Conservation (phyloP, 2,888 invertebrate genomes). For the Scaptomyza cyrtandrae region DNA sequence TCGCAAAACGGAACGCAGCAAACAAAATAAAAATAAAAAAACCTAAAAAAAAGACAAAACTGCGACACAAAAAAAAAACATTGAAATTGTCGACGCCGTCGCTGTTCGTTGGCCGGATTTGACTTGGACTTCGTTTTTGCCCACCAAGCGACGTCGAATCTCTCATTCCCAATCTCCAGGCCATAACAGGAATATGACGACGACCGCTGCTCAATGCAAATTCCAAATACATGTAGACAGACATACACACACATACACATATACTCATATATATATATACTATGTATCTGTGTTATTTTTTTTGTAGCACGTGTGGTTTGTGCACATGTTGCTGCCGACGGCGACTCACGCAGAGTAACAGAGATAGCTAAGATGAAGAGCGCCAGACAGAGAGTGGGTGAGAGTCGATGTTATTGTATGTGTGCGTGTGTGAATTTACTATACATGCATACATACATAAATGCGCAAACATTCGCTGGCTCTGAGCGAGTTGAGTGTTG, state of each 20-base stretch:
- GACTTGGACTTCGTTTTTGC: constrained; percentile 38
- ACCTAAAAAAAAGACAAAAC: constrained; percentile 31
- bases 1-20: constrained; percentile 3
- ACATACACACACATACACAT: constrained; percentile 13
- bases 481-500: constrained; percentile 40
- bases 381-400: constrained; percentile 26
- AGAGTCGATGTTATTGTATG: constrained; percentile 5
- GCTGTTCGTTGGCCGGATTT: constrained; percentile 17
- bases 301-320: constrained; percentile 80
- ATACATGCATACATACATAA: constrained; percentile 10
- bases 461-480: constrained; percentile 49
- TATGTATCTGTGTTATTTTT: constrained; percentile 54
- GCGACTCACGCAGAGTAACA: constrained; percentile 37
- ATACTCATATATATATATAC: too few species aligned
- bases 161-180: constrained; percentile 23
- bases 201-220: constrained; percentile 70
- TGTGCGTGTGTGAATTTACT: constrained; percentile 3
- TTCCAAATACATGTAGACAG: constrained; percentile 63
- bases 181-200: constrained; percentile 57
- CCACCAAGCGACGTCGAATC: constrained; percentile 24
- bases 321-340: constrained; percentile 72
- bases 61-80: constrained; percentile 19
- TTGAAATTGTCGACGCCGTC: constrained; percentile 40
- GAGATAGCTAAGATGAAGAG: constrained; percentile 32
- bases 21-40: constrained; percentile 31